Conservation (phyloP, 2,888 invertebrate species). For the Troides helena region DNA sequence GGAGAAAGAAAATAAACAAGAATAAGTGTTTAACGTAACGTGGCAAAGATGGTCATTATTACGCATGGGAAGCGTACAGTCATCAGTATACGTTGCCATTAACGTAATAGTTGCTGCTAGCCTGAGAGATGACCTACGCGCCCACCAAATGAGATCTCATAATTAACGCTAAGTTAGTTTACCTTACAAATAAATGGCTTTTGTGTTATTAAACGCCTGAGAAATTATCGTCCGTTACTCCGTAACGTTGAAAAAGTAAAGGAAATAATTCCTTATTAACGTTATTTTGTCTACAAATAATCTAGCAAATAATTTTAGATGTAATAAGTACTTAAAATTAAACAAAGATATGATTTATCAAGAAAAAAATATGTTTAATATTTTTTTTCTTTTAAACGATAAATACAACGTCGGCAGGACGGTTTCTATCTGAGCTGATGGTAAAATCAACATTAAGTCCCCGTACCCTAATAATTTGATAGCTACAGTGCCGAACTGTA, state of each 20-base stretch:
- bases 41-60: constrained; percentile 30
- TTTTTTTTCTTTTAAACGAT: no score
- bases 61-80: constrained; percentile 30
- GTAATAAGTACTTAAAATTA: no score
- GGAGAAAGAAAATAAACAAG: constrained; percentile 29
- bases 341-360: no score
- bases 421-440: no score
- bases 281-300: no score
- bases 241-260: no score
- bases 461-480: no score
- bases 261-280: not conserved
- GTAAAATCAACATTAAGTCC: no score
- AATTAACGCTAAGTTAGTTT: constrained; percentile 31
- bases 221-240: constrained; percentile 6
- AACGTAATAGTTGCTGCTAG: constrained; percentile 40
- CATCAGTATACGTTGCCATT: constrained; percentile 33
- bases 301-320: no score
- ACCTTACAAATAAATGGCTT: constrained; percentile 22
- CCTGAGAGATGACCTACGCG: constrained; percentile 44
- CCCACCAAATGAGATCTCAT: constrained; percentile 31
- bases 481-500: no score
- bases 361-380: no score
- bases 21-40: constrained; percentile 9
- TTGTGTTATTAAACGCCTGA: constrained; percentile 22
- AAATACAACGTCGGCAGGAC: no score